Evolutionary conservation across 2,888 invertebrate species (phyloP), one percentile per base, ranked within the genome.

Genomic region (Euphydryas editha): DNA sequence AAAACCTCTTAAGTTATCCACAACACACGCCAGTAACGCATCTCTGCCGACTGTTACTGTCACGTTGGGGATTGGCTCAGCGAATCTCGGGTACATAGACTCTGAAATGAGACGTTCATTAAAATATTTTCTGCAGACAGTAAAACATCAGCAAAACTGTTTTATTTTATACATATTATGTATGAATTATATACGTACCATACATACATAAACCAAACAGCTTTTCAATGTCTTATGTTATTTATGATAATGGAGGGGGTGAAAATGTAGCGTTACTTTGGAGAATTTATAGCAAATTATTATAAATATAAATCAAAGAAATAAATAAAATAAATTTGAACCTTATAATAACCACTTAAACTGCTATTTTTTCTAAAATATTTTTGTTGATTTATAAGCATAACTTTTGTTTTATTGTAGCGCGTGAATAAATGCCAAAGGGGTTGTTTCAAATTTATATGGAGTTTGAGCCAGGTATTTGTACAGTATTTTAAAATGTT

Each of bases 1-100:
- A 85, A 96, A 98, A 76, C 95, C 95, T 84, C 96, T 95, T 68
- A 98, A 94, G 88, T 98, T 97, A 88, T 98, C 97, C 65, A 98
- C 97, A 72, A 97, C 96, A 83, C 98, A 98, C 59, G 97, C 96
- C 74, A 98, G 93, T 61, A 97, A 89, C 17, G 97, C 98, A 85
- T 98, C 97, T 72, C 96, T 93, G 46, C 98, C 98, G 56, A 97
- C 95, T 56, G 97, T 97, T 67, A 97, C 97, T 21, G 98, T 98
- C 76, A 98, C 97, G 89, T 98, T 98, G 51, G 96, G 96, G 82
- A 98, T 97, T 67, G 96, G 96, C 83, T 97, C 98, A 49, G 97
- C 96, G 84, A 98, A 98, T 83, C 96, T 94, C 72, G 98, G 98
- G 84, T 96, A 92, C 86, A 94, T 92, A 44, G 94, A 93, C 84